A percentile compares a stretch with the other conserved stretches of the same genome.
These are phyloP conservation scores for Rafetus swinhoei DNA, from an alignment of 2,113 vertebrate genomes.

Conservation along the genomic window DNA sequence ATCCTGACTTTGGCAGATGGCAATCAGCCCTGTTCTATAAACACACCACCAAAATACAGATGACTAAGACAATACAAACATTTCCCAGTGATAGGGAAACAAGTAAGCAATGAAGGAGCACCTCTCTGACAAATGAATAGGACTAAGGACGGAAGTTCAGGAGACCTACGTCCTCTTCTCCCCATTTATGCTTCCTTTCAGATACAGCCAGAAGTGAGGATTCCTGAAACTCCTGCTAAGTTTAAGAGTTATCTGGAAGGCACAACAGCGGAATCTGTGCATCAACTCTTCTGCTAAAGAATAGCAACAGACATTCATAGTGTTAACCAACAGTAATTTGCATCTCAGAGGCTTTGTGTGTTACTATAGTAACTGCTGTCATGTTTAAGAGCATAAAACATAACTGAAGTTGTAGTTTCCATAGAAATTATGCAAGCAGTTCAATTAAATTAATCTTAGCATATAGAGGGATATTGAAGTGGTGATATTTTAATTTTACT, in stretches of 20 bases:
- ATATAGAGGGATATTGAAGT: neutral
- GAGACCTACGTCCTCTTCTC: neutral
- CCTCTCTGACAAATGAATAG: neutral
- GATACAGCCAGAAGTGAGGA: neutral
- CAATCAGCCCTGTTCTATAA: neutral
- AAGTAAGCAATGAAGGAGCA: neutral
- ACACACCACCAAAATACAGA: neutral
- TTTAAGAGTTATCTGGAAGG: neutral
- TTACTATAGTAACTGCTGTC: slow-evolving; percentile 70
- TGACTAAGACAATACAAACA: neutral
- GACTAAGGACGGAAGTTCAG: neutral
- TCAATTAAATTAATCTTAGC: slow-evolving; percentile 42
- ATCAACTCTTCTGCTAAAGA: slow-evolving; percentile 23
- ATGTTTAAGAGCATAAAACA: slow-evolving; percentile 35
- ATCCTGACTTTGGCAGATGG: neutral
- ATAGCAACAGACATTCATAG: neutral
- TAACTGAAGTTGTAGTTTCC: slow-evolving; percentile 36
- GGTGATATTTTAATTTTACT: slow-evolving; percentile 40
- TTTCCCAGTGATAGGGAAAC: neutral
- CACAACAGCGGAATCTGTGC: neutral
- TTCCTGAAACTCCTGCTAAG: neutral
- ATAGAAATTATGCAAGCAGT: slow-evolving; percentile 41
- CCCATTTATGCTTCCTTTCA: neutral
- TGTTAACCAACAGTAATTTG: slow-evolving; percentile 47
- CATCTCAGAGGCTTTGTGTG: slow-evolving; percentile 58